phyloP scores from a whole-genome alignment of 1,140 invertebrate species.

The Coenobita brevimanus region DNA sequence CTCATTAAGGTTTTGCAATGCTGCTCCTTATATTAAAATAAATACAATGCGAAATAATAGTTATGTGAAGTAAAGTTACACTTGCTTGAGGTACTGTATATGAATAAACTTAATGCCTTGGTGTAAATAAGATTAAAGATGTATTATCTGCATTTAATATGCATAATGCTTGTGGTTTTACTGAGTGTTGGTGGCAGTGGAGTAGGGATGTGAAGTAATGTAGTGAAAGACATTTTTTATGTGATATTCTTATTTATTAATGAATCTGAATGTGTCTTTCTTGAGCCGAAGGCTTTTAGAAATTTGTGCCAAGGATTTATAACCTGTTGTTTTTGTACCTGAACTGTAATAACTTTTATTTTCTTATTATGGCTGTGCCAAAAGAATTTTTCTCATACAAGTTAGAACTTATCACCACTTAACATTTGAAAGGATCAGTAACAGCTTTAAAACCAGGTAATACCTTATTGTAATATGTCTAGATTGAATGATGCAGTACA shows the following conservation, averaged over 20 bases:
- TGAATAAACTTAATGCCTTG: too few species aligned
- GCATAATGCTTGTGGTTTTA: too few species aligned
- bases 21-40: too few species aligned
- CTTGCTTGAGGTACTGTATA: too few species aligned
- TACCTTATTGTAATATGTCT: too few species aligned
- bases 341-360: conserved; percentile 54
- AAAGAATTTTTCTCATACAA: conserved; percentile 37
- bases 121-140: too few species aligned
- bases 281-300: conserved; percentile 65
- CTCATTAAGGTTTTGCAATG: too few species aligned
- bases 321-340: conserved; percentile 64
- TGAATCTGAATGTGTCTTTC: conserved; percentile 66
- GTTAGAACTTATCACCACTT: conserved; percentile 41
- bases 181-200: not conserved
- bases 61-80: too few species aligned
- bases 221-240: conserved; percentile 68
- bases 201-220: conserved; percentile 62
- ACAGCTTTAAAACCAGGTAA: too few species aligned
- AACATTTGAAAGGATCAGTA: not conserved
- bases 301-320: conserved; percentile 64
- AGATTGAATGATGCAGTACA: too few species aligned
- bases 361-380: conserved; percentile 63
- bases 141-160: too few species aligned
- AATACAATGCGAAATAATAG: too few species aligned
- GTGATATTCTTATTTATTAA: conserved; percentile 66